Evolutionary conservation across 2,888 invertebrate genomes (phyloP).

Genomic region (Deilephila porcellus): DNA sequence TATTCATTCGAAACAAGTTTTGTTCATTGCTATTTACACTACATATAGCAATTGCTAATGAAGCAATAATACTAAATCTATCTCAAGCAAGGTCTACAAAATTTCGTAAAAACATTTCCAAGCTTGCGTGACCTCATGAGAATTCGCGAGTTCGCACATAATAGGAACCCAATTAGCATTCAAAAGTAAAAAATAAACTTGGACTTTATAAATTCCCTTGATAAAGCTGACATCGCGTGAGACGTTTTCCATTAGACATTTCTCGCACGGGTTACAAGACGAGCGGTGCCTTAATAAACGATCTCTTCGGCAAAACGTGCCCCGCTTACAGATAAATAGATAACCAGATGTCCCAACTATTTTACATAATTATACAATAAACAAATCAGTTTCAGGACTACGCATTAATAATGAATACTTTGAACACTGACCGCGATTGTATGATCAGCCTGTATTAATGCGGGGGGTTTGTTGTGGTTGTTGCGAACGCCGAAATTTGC

Average conservation of each 20-base stretch:
- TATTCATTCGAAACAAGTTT: too few relatives aligned
- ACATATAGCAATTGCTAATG: too few relatives aligned
- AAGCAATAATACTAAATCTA: too few relatives aligned
- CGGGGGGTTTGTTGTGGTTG: neutral
- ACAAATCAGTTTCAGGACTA: constrained; percentile 24
- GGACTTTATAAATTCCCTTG: constrained; percentile 13
- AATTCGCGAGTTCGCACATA: neutral
- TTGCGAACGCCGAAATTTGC: neutral
- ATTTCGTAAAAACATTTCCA: neutral
- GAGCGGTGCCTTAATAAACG: constrained; percentile 21
- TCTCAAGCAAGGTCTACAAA: too few relatives aligned
- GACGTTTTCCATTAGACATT: constrained; percentile 16
- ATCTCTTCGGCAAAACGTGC: constrained; percentile 22
- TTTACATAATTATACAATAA: constrained; percentile 27
- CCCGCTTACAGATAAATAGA: constrained; percentile 20
- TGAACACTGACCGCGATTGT: neutral
- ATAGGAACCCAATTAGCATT: neutral
- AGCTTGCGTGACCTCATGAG: neutral
- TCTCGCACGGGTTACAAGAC: constrained; percentile 19
- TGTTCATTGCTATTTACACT: too few relatives aligned
- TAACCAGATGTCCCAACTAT: constrained; percentile 23
- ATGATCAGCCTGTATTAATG: neutral
- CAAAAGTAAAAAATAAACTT: neutral
- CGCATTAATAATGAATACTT: constrained; percentile 11
- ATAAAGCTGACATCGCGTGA: constrained; percentile 18